Base-by-base conservation (phyloP, 1,140 invertebrate species). In the Aphis gossypii region DNA sequence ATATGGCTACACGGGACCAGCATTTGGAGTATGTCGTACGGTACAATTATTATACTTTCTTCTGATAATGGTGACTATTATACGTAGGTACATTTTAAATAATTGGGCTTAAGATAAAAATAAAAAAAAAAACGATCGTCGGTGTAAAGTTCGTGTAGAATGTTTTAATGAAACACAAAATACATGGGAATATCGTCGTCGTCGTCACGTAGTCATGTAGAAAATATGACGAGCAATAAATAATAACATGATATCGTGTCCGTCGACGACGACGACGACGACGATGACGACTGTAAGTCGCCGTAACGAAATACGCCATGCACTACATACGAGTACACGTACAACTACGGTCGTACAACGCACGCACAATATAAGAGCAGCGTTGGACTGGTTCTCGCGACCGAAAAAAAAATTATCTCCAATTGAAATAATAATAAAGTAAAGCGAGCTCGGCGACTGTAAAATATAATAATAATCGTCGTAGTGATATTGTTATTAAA, bases 91-190 rank as follows among this genome's bases (percentile, higher is more conserved):
- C 9, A n/a, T 76, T 76, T 76, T 76, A 76, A 76, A 76, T 76
- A 76, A 76, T 76, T 76, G 60, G 60, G 5, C n/a, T 6, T 18
- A 4, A 76, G 60, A 76, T 76, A 76, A 76, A 76, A 51, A 51
- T 0, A 48, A 48, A 48, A 48, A 18, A 51, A 51, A 51, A 18
- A 76, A 68, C 60, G 4, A 18, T 18, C 3, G 30, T n/a, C 30
- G 60, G 60, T n/a, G 60, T 76, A 76, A 76, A 76, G 5, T 76
- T n/a, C 60, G 84, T 30, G 44, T 30, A 44, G 25, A 46, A 44
- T 46, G 84, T 86, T 44, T 44, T 84, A 84, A 84, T 84, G 84
- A 86, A 41, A 86, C 44, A 86, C 44, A 86, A 30, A 86, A 86
- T 46, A 20, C 41, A 76, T 18, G 60, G 60, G n/a, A 76, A 76